Evolutionary conservation across 2,797 vertebrate genomes (phyloP), one percentile per base, ranked within the genome.

Genomic region (Erithacus rubecula): DNA sequence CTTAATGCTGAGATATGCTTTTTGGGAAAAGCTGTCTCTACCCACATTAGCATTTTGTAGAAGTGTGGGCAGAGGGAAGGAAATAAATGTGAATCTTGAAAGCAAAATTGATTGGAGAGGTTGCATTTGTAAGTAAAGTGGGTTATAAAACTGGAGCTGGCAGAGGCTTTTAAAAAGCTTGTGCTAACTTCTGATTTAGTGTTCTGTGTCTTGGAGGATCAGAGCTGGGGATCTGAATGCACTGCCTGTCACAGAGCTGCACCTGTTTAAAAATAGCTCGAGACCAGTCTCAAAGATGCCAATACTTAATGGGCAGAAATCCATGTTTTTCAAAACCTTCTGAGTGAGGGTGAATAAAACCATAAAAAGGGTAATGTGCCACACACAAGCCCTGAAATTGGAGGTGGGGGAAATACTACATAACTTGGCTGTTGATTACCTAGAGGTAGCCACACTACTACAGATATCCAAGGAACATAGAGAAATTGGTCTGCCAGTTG

Each of bases 61-160:
- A 92, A 95, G 51, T 80, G 83, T 6, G 4, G 93, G 93, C 68
- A 65, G 78, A 89, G 86, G 72, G 68, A 87, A 94, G 94, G 90
- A 97, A 96, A 94, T 87, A 94, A 95, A 95, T 95, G 88, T 76
- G 83, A 93, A 81, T 94, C 81, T 93, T 96, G 94, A 97, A 96
- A 94, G 90, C 92, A 69, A 75, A 96, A 94, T 76, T 96, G 96
- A 95, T 96, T 97, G 92, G 76, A 96, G 94, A 96, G 91, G 75
- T 94, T 94, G 83, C 78, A 75, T 95, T 96, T 93, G 75, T 93
- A 87, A 97, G 83, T 89, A 92, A 95, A 96, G 95, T 96, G 95
- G 86, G 81, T 96, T 95, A 95, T 96, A 95, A 97, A 96, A 95
- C 75, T 88, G 75, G 46, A 94, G 60, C 78, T 96, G 95, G 85